phyloP scores from a whole-genome alignment of 2,888 invertebrate species.

The Sesamia inferens region DNA sequence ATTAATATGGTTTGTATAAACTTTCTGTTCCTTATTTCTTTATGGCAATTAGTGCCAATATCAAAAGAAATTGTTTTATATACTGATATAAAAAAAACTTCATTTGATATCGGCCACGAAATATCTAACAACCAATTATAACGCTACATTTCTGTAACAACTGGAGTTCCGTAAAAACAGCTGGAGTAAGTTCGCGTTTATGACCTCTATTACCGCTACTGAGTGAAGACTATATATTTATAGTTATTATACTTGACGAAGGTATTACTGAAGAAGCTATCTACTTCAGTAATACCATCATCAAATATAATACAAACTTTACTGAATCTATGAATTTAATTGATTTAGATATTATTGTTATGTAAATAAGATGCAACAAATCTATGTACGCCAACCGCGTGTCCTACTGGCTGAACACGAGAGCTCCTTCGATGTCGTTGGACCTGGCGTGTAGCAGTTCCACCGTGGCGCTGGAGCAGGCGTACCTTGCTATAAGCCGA shows the following conservation, averaged over 20 bases:
- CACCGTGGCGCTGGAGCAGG: slow-evolving; percentile 73
- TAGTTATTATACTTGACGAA: not conserved
- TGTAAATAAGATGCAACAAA: slow-evolving; percentile 65
- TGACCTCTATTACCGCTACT: too few relatives aligned
- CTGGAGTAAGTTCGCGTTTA: not conserved
- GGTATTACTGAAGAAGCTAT: too few relatives aligned
- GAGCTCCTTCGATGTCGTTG: slow-evolving; percentile 73
- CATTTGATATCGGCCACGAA: not conserved
- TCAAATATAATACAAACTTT: not conserved
- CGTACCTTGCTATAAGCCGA: slow-evolving; percentile 71
- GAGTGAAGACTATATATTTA: not conserved
- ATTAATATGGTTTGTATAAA: not conserved
- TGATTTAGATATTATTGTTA: not conserved
- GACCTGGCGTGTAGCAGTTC: slow-evolving; percentile 79
- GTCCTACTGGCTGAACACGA: slow-evolving; percentile 75
- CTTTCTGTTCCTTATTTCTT: not conserved
- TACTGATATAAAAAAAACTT: too few relatives aligned
- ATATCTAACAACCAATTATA: not conserved
- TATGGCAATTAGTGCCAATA: too few relatives aligned
- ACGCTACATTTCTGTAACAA: not conserved
- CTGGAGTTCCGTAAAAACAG: not conserved
- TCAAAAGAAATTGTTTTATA: not conserved
- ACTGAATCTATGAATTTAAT: not conserved
- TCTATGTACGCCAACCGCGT: slow-evolving; percentile 77
- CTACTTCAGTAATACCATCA: not conserved